Percentiles rank a stretch among this genome's conserved stretches.
These are phyloP conservation scores for Erebia palarica DNA, from an alignment of 2,888 invertebrate species.

Conservation along the genomic window DNA sequence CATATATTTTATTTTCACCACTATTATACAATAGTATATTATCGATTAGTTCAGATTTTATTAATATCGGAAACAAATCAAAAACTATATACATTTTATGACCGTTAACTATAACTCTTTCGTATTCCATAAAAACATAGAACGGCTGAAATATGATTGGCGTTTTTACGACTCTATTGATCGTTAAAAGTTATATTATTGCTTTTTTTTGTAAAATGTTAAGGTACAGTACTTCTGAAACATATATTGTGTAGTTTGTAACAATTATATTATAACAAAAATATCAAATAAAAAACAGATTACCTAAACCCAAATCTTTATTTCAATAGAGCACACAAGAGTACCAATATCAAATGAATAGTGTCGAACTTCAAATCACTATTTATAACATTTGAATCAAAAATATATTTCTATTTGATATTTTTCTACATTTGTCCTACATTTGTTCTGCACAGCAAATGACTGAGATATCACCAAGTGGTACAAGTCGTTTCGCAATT, in stretches of 20 bases:
- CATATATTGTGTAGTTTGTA: too few relatives aligned
- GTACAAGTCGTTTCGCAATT: too few relatives aligned
- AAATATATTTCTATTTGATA: too few relatives aligned
- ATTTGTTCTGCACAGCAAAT: too few relatives aligned
- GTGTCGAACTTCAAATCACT: too few relatives aligned
- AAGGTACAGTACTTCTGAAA: background rate
- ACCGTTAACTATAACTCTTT: constrained; percentile 30
- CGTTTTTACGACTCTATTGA: constrained; percentile 26
- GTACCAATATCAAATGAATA: background rate
- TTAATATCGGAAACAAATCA: constrained; percentile 25
- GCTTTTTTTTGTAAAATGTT: background rate
- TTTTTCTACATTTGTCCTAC: too few relatives aligned
- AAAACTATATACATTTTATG: constrained; percentile 26
- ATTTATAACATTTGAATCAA: too few relatives aligned
- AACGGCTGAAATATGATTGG: constrained; percentile 36
- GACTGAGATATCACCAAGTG: too few relatives aligned
- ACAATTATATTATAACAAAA: too few relatives aligned
- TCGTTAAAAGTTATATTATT: constrained; percentile 19
- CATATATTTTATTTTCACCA: background rate
- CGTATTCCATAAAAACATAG: constrained; percentile 30
- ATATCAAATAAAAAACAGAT: too few relatives aligned
- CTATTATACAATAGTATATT: too few relatives aligned
- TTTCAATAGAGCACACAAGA: background rate
- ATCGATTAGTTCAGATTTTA: background rate
- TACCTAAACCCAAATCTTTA: too few relatives aligned